phyloP scores from a whole-genome alignment of 2,888 invertebrate species.

The Megalurothrips usitatus region DNA sequence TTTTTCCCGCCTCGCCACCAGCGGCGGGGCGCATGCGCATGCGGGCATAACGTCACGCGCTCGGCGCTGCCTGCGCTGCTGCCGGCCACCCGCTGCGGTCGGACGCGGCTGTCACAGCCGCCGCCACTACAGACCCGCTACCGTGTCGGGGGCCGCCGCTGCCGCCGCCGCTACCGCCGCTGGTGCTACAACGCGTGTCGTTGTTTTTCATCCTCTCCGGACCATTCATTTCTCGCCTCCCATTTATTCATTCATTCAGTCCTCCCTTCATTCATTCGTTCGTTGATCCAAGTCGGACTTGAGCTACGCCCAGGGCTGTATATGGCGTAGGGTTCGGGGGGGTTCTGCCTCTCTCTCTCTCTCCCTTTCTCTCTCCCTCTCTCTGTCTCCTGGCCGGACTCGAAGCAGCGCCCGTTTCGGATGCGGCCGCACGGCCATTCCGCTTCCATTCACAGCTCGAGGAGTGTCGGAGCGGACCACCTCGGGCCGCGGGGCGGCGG shows the following conservation, averaged over 20 bases:
- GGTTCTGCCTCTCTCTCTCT: too few relatives aligned
- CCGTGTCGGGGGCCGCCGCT: too few relatives aligned
- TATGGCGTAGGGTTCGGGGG: background rate
- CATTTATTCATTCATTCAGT: slow-evolving; percentile 19
- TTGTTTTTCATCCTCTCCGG: slow-evolving; percentile 5
- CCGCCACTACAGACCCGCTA: too few relatives aligned
- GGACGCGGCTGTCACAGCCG: too few relatives aligned
- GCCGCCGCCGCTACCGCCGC: background rate
- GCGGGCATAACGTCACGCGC: too few relatives aligned
- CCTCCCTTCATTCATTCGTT: background rate
- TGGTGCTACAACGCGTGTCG: slow-evolving; percentile 14
- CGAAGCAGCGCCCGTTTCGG: background rate
- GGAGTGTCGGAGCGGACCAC: background rate
- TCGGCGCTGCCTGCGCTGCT: too few relatives aligned
- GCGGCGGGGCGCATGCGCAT: too few relatives aligned
- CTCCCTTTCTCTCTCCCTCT: too few relatives aligned
- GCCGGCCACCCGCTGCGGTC: too few relatives aligned
- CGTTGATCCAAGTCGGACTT: background rate
- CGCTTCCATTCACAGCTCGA: background rate
- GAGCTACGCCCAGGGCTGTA: background rate
- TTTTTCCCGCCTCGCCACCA: too few relatives aligned
- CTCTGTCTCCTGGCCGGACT: too few relatives aligned
- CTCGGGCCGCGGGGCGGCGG: background rate
- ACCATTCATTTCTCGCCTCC: background rate
- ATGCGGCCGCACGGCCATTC: background rate